A percentile compares a stretch with the other conserved stretches of the same genome.
Evolutionary conservation across 1,140 invertebrate species (phyloP).

Genomic region (Drosophila asahinai): DNA sequence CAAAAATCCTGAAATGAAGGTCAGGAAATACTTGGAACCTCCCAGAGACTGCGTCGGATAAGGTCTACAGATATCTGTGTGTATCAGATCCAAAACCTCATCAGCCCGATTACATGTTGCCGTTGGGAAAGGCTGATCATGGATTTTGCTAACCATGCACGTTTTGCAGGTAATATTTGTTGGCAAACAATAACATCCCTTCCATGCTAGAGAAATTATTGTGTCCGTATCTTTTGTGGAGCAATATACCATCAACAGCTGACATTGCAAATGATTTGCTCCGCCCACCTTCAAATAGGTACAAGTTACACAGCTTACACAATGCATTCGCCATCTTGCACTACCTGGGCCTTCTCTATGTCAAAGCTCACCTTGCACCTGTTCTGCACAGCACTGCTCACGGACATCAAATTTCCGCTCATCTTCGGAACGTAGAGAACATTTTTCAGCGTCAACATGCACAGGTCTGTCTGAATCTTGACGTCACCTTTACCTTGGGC

Average conservation of each 20-base stretch:
- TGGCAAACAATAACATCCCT: no score
- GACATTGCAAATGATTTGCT: neutral
- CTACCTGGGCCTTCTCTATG: neutral
- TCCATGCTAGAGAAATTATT: neutral
- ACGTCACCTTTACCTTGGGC: neutral
- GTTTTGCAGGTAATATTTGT: no score
- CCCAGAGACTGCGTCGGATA: neutral
- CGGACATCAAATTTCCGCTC: no score
- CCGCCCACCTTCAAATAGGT: no score
- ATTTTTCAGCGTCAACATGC: no score
- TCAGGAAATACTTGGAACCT: conserved; percentile 1
- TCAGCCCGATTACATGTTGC: no score
- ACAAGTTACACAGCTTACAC: neutral
- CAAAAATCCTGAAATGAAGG: neutral
- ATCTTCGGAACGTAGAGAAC: no score
- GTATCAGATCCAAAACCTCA: no score
- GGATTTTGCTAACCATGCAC: no score
- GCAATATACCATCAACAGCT: neutral
- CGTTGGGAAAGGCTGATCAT: no score
- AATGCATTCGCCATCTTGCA: neutral
- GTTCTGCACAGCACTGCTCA: neutral
- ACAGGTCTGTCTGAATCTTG: neutral
- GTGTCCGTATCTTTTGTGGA: neutral
- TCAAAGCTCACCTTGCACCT: neutral
- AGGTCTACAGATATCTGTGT: neutral